phyloP scores from a whole-genome alignment of 2,888 invertebrate species.

The Penaeus monodon region DNA sequence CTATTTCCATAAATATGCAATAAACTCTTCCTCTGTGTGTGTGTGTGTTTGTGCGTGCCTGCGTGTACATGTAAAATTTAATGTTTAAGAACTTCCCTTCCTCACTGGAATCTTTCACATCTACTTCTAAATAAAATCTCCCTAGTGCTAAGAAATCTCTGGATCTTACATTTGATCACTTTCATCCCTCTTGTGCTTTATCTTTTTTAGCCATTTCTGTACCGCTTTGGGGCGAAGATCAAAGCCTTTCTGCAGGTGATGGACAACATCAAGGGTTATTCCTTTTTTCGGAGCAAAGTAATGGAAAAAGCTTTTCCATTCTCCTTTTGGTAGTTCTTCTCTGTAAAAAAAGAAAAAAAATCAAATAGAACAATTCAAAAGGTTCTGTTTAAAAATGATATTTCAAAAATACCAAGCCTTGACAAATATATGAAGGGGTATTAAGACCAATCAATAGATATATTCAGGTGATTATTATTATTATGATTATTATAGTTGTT shows the following conservation, averaged over 20 bases:
- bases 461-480: no score
- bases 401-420: not conserved
- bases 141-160: not conserved
- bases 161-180: constrained; percentile 6
- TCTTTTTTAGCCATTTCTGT: not conserved
- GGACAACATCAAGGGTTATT: not conserved
- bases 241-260: constrained; percentile 17
- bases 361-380: not conserved
- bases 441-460: no score
- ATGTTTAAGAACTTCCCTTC: no score
- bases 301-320: constrained; percentile 4
- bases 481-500: no score
- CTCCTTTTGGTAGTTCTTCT: not conserved
- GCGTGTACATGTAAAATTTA: no score
- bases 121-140: no score
- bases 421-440: no score
- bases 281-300: not conserved
- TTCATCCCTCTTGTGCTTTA: not conserved
- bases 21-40: no score
- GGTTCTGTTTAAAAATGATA: not conserved
- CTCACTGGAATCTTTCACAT: no score
- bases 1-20: no score
- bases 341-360: not conserved
- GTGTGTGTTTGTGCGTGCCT: no score
- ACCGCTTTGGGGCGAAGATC: constrained; percentile 7